phyloP scores from a whole-genome alignment of 1,140 invertebrate genomes.

The Aethina tumida region DNA sequence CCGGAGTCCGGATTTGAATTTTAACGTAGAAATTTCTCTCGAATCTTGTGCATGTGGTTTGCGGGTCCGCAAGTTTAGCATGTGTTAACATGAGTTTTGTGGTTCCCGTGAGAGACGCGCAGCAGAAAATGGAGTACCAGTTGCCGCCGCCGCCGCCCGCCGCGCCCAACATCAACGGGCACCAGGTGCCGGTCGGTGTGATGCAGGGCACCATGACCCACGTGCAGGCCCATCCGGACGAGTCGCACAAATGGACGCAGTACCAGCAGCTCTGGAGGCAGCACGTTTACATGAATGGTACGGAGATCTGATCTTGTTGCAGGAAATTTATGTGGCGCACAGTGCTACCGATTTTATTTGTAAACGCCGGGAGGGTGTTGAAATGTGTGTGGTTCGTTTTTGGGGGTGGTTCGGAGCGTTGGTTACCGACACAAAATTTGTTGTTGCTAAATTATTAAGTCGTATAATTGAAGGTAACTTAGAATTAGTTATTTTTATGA shows the following conservation, averaged over 20 bases:
- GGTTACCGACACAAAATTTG: too few species aligned
- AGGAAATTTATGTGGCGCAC: too few species aligned
- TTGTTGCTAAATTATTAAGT: too few species aligned
- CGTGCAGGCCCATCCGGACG: slow-evolving; percentile 36
- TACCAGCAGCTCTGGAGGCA: slow-evolving; percentile 50
- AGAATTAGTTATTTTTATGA: too few species aligned
- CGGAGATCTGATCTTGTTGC: too few species aligned
- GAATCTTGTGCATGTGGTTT: too few species aligned
- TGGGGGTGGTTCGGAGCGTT: too few species aligned
- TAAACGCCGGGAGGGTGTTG: too few species aligned
- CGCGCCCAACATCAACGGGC: slow-evolving; percentile 24
- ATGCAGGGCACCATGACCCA: slow-evolving; percentile 37
- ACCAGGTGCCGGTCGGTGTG: slow-evolving; percentile 33
- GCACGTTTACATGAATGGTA: slow-evolving; percentile 51
- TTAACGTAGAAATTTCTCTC: too few species aligned
- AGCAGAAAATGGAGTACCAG: slow-evolving; percentile 39
- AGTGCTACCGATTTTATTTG: too few species aligned
- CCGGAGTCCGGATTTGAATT: not conserved
- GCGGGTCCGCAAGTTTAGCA: slow-evolving; percentile 23
- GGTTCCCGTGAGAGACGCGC: slow-evolving; percentile 28
- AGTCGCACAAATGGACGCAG: slow-evolving; percentile 43
- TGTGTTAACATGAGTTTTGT: slow-evolving; percentile 34
- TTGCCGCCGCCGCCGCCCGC: slow-evolving; percentile 34
- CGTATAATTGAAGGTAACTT: too few species aligned
- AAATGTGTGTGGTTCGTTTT: too few species aligned